Evolutionary conservation across 2,888 invertebrate genomes (phyloP), one percentile per base, ranked within the genome.

Genomic region (Heliconius cydno): DNA sequence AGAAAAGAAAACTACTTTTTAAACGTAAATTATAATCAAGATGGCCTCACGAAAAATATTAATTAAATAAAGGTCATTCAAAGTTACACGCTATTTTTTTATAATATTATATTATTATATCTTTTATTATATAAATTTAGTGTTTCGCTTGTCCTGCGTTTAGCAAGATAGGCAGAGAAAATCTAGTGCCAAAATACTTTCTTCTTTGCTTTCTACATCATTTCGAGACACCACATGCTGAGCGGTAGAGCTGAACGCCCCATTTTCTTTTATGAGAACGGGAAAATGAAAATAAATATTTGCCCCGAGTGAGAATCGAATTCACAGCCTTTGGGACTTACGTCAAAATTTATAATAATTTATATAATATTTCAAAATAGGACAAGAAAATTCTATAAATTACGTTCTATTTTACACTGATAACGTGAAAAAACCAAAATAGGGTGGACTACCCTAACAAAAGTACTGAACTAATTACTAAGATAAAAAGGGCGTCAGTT

Each of bases 401-500:
- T 60, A 28, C 28, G 4, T 2, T 28, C 28, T 30, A 28, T 28
- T 65, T 15, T 1, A 65, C 15, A 13, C n/a, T 28, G 28, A 65
- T 28, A 65, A 65, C 15, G 7, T 28, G 7, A 30, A 65, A 65
- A 65, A 10, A 1, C 60, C 12, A 60, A 60, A 7, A 57, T 22
- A 57, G 60, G 22, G n/a, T 15, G 13, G 7, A 25, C 15, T 65
- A 15, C 28, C 28, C n/a, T 25, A n/a, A 13, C 60, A 52, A 60
- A 74, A 63, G n/a, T 68, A 74, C 67, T 41, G 52, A 46, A 67
- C 41, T 74, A 74, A 78, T 67, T 65, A 34, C 66, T 78, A 10
- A 60, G 57, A 78, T 67, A 78, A 74, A 67, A 74, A 12, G 65
- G 77, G 30, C 34, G 25, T 9, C 10, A 46, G 10, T 60, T 78